Conservation (phyloP, 2,113 vertebrate genomes). For the Grantiella picta region DNA sequence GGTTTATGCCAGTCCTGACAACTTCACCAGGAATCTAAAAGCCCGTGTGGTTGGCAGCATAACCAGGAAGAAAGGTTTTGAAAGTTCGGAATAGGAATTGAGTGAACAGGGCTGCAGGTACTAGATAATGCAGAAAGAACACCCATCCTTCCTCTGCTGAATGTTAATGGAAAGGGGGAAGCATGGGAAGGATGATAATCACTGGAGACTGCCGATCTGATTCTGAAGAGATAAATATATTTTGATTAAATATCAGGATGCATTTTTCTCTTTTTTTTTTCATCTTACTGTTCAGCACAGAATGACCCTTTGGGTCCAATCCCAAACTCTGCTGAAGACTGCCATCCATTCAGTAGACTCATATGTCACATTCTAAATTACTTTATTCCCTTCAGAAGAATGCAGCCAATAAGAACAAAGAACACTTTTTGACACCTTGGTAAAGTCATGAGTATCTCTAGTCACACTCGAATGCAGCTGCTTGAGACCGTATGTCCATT, state of each 20-base stretch:
- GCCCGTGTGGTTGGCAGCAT: neutral
- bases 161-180: neutral
- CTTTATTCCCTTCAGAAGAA: neutral
- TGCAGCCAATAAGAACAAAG: neutral
- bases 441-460: neutral
- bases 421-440: neutral
- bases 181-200: neutral
- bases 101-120: neutral
- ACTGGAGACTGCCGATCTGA: neutral
- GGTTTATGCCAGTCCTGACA: neutral
- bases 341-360: neutral
- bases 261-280: neutral
- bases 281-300: neutral
- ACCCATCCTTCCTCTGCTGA: neutral
- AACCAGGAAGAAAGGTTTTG: neutral
- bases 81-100: neutral
- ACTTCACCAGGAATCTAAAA: neutral
- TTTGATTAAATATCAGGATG: neutral
- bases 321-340: neutral
- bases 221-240: neutral
- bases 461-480: neutral
- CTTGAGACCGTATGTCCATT: neutral
- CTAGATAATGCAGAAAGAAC: neutral
- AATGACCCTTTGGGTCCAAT: neutral
- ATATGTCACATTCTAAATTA: neutral